These are phyloP conservation scores for Oikopleura dioica DNA, from an alignment of 23 tunicate species.

Conservation along the genomic window DNA sequence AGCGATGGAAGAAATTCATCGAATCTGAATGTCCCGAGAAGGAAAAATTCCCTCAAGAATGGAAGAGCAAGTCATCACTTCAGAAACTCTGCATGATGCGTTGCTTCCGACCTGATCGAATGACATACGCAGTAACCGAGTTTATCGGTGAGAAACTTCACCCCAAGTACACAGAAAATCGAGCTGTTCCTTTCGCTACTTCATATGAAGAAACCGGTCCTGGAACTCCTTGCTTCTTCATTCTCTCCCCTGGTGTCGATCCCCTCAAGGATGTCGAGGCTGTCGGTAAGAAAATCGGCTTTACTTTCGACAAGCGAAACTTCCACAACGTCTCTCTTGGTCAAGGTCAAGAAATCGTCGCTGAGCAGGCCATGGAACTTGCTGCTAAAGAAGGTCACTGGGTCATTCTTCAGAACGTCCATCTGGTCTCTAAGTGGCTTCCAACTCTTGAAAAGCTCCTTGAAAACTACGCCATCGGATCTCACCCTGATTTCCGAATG, in stretches of 20 bases:
- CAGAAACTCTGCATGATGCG: constrained; percentile 99
- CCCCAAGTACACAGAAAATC: constrained; percentile 54
- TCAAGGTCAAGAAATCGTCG: constrained; percentile 97
- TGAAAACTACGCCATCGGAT: constrained; percentile 59
- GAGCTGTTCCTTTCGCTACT: constrained; percentile 63
- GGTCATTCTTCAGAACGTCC: constrained; percentile 85
- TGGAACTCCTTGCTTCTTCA: constrained; percentile 87
- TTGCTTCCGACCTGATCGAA: constrained; percentile 88
- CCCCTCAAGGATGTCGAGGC: constrained; percentile 99
- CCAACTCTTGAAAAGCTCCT: constrained; percentile 65
- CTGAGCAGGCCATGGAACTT: constrained; percentile 81
- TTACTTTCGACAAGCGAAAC: constrained; percentile 76
- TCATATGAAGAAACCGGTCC: constrained; percentile 93
- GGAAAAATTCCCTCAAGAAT: constrained; percentile 97
- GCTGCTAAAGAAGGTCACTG: constrained; percentile 94
- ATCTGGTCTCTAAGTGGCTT: constrained; percentile 93
- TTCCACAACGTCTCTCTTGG: constrained; percentile 98
- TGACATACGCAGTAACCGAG: constrained; percentile 79
- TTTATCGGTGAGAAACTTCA: constrained; percentile 1
- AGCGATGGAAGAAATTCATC: constrained; percentile 96
- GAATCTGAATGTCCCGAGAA: constrained; percentile 98
- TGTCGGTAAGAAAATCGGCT: constrained; percentile 78
- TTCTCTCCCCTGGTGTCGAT: constrained; percentile 96
- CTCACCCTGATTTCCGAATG: constrained; percentile 46
- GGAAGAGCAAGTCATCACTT: constrained; percentile 80